Conservation (phyloP, 2,113 vertebrate genomes). For the Grallaria varia region DNA sequence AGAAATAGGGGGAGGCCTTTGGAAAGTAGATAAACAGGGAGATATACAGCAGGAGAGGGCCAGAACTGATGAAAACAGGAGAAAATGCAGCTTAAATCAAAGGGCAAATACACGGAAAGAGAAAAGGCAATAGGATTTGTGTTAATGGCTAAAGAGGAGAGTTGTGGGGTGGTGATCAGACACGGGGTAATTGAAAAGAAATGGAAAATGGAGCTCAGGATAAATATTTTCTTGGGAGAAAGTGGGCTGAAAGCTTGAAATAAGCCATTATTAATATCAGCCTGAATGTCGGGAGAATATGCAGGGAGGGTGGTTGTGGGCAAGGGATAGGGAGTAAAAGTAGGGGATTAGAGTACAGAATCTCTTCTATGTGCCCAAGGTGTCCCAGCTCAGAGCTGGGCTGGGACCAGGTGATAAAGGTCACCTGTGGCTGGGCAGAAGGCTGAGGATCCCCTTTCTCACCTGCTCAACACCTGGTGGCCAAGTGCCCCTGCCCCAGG, state of each 20-base stretch:
- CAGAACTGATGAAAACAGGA: constrained; percentile 59
- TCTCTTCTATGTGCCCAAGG: fast-evolving
- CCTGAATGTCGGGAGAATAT: not conserved
- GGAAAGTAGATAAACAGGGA: constrained; percentile 69
- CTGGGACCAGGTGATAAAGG: fast-evolving
- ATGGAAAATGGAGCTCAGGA: not conserved
- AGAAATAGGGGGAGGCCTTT: constrained; percentile 45
- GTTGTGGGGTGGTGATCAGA: not conserved
- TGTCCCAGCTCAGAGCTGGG: not conserved
- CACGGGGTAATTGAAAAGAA: constrained; percentile 27
- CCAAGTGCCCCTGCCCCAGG: not conserved
- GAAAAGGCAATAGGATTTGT: constrained; percentile 67
- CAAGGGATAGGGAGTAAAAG: not conserved
- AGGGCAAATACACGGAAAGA: constrained; percentile 50
- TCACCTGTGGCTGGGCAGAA: not conserved
- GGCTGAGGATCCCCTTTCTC: not conserved
- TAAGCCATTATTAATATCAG: not conserved
- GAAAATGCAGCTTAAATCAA: constrained; percentile 72
- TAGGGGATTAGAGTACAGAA: not conserved
- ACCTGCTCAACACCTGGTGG: fast-evolving
- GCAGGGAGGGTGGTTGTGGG: too few relatives aligned
- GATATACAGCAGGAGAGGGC: constrained; percentile 55
- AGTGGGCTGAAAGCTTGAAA: not conserved
- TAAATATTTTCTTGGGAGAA: not conserved
- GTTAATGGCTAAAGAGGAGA: constrained; percentile 54